A percentile compares a stretch with the other conserved stretches of the same genome.
Conservation (phyloP, 2,888 invertebrate genomes). For the Tenthredo amoena region DNA sequence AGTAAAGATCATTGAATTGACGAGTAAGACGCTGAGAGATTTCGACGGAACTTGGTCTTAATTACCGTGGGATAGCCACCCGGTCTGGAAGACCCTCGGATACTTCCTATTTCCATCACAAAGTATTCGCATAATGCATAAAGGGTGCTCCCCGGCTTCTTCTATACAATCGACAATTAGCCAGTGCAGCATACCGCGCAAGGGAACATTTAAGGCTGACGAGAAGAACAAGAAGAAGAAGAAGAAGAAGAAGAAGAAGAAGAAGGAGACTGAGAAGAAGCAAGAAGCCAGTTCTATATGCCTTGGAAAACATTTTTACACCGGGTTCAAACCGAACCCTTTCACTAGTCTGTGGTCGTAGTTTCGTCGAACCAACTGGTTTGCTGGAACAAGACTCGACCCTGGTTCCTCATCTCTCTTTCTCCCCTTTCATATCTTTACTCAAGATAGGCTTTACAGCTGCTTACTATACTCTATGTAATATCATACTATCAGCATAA, state of each 20-base stretch:
- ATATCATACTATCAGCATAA: too few relatives aligned
- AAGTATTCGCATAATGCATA: conserved; percentile 36
- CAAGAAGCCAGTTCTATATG: not conserved
- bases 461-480: not conserved
- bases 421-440: not conserved
- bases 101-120: conserved; percentile 13
- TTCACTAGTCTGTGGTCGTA: not conserved
- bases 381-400: conserved; percentile 5
- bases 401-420: not conserved
- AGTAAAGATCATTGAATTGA: not conserved
- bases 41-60: not conserved
- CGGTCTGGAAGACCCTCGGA: not conserved
- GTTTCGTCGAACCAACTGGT: conserved; percentile 15
- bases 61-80: conserved; percentile 19
- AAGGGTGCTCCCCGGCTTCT: not conserved
- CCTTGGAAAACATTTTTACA: not conserved
- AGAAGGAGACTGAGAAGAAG: not conserved
- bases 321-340: not conserved
- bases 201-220: not conserved
- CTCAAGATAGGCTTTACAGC: not conserved
- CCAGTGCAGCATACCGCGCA: not conserved
- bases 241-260: not conserved
- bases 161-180: conserved; percentile 18
- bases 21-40: not conserved
- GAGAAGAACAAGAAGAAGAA: not conserved